Evolutionary conservation across 2,888 invertebrate genomes (phyloP), one percentile per base, ranked within the genome.

Genomic region (Drosophila fulvimacula): DNA sequence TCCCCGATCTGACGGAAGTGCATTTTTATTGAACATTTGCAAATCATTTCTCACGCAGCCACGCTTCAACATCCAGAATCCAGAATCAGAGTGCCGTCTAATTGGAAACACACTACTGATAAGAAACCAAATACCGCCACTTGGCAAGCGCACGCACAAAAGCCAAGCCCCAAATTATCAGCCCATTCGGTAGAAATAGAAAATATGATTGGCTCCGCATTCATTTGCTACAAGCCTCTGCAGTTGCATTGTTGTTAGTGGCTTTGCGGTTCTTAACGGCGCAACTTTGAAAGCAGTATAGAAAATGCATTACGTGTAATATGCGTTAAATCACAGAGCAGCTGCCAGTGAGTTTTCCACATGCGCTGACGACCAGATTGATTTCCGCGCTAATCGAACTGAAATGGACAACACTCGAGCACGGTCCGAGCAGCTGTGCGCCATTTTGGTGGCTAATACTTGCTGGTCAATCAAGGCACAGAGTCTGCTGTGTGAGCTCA

Each of bases 301-400:
- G 72, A 81, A 87, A 86, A 81, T 73, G 87, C 89, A 88, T 86
- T 82, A 76, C 69, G 73, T 71, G 73, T 88, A 88, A 85, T 83
- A 70, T 70, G 88, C 86, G 88, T 83, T 79, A 85, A 83, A 77
- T 75, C 88, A 82, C 88, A 82, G 71, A 72, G 74, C 71, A 67
- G 55, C 61, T 69, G 72, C 65, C 65, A 42, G 46, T 61, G 27
- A 71, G 62, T 64, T 74, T 69, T 69, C 66, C 67, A 72, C 75
- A 75, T 81, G 70, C 69, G 48, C 74, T 68, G 69, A 73, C 56
- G 69, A 76, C 51, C 72, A 72, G 83, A 83, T 88, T 88, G 88
- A 83, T 83, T 83, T 83, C 75, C 78, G 81, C 83, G 78, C 83
- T 88, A 83, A 83, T 88, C 83, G 82, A 88, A 86, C 88, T 78